These are phyloP conservation scores for Mimumesa dahlbomi DNA, from an alignment of 2,888 invertebrate genomes.

Conservation along the genomic window DNA sequence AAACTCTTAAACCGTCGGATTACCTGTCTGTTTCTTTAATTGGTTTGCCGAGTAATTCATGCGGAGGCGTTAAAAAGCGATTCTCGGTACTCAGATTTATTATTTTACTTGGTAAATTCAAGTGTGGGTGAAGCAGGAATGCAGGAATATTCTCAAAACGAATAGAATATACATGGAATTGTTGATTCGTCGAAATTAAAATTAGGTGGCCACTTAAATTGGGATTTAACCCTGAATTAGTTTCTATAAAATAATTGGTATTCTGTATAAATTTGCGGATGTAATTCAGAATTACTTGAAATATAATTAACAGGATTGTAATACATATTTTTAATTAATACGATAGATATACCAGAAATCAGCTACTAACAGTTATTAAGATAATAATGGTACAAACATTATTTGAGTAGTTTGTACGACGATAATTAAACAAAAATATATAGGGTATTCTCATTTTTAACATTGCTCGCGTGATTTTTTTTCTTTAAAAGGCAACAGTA, in stretches of 20 bases:
- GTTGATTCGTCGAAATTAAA: too few relatives aligned
- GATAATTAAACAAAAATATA: background rate
- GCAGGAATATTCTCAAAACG: conserved; percentile 4
- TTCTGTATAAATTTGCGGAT: too few relatives aligned
- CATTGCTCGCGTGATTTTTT: conserved; percentile 1
- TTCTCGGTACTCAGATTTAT: conserved; percentile 21
- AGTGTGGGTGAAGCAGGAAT: conserved; percentile 7
- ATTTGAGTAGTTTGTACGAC: too few relatives aligned
- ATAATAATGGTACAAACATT: too few relatives aligned
- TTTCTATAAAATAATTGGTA: too few relatives aligned
- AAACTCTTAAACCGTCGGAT: background rate
- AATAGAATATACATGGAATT: background rate
- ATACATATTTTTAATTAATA: too few relatives aligned
- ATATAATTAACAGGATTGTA: too few relatives aligned
- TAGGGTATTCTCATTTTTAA: background rate
- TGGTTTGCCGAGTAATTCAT: conserved; percentile 16
- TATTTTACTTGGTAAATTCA: conserved; percentile 11
- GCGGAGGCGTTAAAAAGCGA: conserved; percentile 19
- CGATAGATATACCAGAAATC: too few relatives aligned
- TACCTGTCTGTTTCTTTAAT: conserved; percentile 26
- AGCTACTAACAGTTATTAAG: too few relatives aligned
- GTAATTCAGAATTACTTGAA: too few relatives aligned
- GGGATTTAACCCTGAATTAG: too few relatives aligned
- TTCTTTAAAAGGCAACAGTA: background rate
- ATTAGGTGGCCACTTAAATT: too few relatives aligned